Evolutionary conservation across 30 jellyfish, hydroid and myxozoan genomes (phyloP).

Genomic region (Aurelia sp.): DNA sequence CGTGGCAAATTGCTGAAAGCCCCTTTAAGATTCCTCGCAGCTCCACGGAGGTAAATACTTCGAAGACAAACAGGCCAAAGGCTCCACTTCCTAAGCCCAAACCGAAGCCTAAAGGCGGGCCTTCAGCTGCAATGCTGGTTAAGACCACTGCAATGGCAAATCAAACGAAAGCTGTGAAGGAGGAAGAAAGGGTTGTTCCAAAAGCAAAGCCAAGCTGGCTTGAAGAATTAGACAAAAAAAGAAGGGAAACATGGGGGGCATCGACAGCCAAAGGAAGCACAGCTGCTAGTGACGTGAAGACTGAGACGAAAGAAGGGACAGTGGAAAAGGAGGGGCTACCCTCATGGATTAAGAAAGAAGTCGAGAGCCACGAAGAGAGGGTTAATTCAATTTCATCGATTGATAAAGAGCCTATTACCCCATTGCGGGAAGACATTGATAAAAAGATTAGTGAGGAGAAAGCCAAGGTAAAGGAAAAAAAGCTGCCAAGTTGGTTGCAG

Average conservation of each 20-base stretch:
- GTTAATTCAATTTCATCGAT: neutral
- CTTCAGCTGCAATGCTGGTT: constrained; percentile 57
- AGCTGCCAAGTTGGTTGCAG: constrained; percentile 56
- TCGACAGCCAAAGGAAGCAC: neutral
- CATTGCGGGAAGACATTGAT: neutral
- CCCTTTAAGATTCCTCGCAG: constrained; percentile 1
- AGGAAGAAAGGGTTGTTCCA: constrained; percentile 19
- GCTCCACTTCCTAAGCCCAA: constrained; percentile 59
- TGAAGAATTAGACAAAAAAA: constrained; percentile 44
- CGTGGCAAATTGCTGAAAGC: neutral
- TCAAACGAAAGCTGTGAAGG: constrained; percentile 46
- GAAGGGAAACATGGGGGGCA: neutral
- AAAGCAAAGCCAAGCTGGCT: constrained; percentile 62
- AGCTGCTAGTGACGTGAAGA: neutral
- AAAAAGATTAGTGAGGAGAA: neutral
- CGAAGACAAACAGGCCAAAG: neutral
- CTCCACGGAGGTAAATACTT: neutral
- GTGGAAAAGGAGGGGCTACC: neutral
- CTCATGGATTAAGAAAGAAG: constrained; percentile 40
- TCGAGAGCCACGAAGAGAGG: neutral
- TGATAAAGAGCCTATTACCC: neutral
- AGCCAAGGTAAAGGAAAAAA: constrained; percentile 1
- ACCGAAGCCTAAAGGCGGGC: constrained; percentile 32
- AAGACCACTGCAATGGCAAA: constrained; percentile 36
- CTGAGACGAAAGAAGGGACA: constrained; percentile 2